Evolutionary conservation across 2,888 invertebrate species (phyloP), one percentile per base, ranked within the genome.

Genomic region (Diplazon laetatorius): DNA sequence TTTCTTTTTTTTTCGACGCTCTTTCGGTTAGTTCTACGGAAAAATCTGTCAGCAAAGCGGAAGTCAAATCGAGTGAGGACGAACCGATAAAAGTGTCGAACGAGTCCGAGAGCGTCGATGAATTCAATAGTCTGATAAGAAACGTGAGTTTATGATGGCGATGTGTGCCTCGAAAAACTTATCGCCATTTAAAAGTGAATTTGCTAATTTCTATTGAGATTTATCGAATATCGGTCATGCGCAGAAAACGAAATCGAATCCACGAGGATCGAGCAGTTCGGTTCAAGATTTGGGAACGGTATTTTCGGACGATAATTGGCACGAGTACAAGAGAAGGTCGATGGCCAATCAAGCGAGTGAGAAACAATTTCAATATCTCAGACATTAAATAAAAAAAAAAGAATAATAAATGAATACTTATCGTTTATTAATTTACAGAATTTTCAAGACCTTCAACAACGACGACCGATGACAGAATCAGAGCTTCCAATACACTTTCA

Each of bases 241-340:
- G 12, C 52, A 78, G 78, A 60, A 66, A 10, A 68, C 37, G 22
- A 68, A 63, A 22, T 46, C 68, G 80, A 76, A 57, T 50, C 50
- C 59, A 18, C 60, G 60, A 0, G 81, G 73, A 42, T 85, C 86
- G 2, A 73, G 39, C 52, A 86, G 80, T 35, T 78, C 86, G n/a
- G 72, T 84, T 30, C 60, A 73, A 6, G 89, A 89, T 62, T 39
- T 87, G 14, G 57, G 79, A 10, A 80, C 80, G 12, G 86, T 87
- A 14, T 44, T 89, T 20, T 79, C 72, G 20, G 80, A 87, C 18
- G 82, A 79, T n/a, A 85, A 85, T 48, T 88, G 88, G 89, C 69
- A 84, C n/a, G 48, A 82, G 44, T 87, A 85, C 71, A 84, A 66
- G 70, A 80, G 65, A 35, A 84, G 82, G 46, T 60, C 78, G n/a